phyloP scores from a whole-genome alignment of 2,888 invertebrate genomes.

The Marasmarcha lunaedactyla region DNA sequence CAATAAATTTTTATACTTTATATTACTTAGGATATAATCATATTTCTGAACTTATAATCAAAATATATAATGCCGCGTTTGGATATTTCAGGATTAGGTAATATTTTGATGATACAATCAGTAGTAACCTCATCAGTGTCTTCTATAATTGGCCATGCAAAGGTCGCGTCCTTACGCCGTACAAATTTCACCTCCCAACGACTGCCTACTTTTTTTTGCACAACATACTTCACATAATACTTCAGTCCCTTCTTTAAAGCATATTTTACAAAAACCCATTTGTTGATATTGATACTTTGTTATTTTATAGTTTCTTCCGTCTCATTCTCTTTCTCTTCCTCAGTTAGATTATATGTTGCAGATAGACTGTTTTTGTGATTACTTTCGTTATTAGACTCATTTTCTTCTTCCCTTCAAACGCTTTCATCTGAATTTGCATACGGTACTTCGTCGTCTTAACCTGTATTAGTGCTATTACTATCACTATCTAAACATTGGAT shows the following conservation, averaged over 20 bases:
- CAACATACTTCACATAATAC: not conserved
- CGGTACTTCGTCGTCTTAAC: not conserved
- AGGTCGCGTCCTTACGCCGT: constrained; percentile 1
- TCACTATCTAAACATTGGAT: not conserved
- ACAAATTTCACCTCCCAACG: constrained; percentile 1
- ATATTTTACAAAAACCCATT: not conserved
- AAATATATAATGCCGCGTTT: constrained; percentile 2
- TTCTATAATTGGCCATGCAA: not conserved
- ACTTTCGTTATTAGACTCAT: too few species aligned
- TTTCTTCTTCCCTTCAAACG: not conserved
- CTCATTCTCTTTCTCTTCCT: constrained; percentile 1
- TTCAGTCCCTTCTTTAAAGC: constrained; percentile 1
- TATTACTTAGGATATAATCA: constrained; percentile 3
- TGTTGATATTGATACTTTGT: not conserved
- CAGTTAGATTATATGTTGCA: too few species aligned
- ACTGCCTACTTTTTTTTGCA: constrained; percentile 1
- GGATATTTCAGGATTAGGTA: constrained; percentile 2
- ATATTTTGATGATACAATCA: constrained; percentile 2
- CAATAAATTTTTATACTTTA: not conserved
- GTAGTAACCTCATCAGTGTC: too few species aligned
- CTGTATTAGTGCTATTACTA: not conserved
- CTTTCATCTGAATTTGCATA: constrained; percentile 3
- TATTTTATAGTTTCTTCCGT: not conserved
- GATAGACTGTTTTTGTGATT: too few species aligned
- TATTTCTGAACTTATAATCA: constrained; percentile 4